Conservation (phyloP, 2,797 vertebrate genomes). For the Mormyrus hasselquistii region DNA sequence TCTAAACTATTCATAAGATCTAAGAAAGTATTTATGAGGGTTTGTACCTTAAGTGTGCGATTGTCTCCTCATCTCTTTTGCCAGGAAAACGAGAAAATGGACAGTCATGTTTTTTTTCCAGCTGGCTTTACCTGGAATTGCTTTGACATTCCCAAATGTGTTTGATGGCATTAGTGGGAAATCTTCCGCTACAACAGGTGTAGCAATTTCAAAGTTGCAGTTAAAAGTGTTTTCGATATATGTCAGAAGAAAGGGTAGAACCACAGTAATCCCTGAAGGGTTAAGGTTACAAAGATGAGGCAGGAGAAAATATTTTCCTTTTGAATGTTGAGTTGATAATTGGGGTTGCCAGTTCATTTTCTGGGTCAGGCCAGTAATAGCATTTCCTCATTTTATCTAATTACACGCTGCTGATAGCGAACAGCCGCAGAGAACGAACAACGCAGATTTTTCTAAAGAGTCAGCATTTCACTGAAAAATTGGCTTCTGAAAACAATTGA, state of each 20-base stretch:
- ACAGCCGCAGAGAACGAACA: background rate
- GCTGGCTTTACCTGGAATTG: background rate
- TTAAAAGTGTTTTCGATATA: background rate
- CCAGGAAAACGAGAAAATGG: background rate
- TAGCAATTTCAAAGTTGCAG: background rate
- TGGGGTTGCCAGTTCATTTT: background rate
- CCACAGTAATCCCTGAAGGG: background rate
- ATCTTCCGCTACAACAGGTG: background rate
- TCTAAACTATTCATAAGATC: background rate
- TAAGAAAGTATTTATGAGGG: background rate
- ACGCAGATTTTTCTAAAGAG: background rate
- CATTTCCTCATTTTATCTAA: background rate
- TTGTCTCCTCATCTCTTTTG: background rate
- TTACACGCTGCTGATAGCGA: background rate
- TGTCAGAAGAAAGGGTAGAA: background rate
- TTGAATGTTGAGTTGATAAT: background rate
- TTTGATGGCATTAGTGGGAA: background rate
- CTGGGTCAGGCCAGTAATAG: background rate
- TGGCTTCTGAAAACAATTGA: background rate
- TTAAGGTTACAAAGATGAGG: background rate
- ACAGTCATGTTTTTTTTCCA: background rate
- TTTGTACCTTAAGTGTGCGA: background rate
- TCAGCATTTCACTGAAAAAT: background rate
- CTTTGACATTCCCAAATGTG: background rate
- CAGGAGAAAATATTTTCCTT: background rate